Evolutionary conservation across 30 jellyfish, hydroid and myxozoan species (phyloP), one percentile per base, ranked within the genome.

Genomic region (Aurelia aurita complex sp. Pacific): DNA sequence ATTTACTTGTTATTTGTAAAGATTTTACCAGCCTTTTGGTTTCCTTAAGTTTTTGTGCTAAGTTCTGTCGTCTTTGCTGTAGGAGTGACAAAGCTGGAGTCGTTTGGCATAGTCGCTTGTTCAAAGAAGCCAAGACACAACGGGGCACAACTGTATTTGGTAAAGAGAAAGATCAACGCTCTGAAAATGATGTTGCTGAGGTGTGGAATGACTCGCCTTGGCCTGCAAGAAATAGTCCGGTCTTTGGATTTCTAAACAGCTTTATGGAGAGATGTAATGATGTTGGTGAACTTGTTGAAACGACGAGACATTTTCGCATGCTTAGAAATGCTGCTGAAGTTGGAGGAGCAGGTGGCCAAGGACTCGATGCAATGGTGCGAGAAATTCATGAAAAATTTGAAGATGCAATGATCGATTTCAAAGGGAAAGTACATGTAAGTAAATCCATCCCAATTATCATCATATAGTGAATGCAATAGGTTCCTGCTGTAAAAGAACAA

Each of bases 251-350:
- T 5, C 83, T 89, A 6, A 89, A 89, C 82, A 55, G 85, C 69
- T 89, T 81, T 70, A 89, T 89, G 97, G 97, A 89, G 71, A 64
- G 97, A 55, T 89, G 97, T 77, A 89, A 89, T 67, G 97, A 89
- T 68, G 97, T 82, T 18, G 68, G 82, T 19, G 97, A 89, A 66
- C 83, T 89, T 63, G 97, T 89, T 51, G 97, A 81, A 67, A 86
- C 89, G 19, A 81, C 93, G 62, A 82, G 87, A 35, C 94, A 89
- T 66, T 89, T 89, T 60, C 67, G 88, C 11, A 89, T 80, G 86
- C 76, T 89, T 15, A 74, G 86, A 29, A 53, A 80, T 51, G 97
- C 92, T 10, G 87, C 97, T 0, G 93, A 89, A 46, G 84, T 72
- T 69, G 89, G 90, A 8, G 97, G 97, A 13, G 97, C 97, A 15